Base-by-base conservation (phyloP, 2,888 invertebrate genomes). In the Brachyopa scutellaris region DNA sequence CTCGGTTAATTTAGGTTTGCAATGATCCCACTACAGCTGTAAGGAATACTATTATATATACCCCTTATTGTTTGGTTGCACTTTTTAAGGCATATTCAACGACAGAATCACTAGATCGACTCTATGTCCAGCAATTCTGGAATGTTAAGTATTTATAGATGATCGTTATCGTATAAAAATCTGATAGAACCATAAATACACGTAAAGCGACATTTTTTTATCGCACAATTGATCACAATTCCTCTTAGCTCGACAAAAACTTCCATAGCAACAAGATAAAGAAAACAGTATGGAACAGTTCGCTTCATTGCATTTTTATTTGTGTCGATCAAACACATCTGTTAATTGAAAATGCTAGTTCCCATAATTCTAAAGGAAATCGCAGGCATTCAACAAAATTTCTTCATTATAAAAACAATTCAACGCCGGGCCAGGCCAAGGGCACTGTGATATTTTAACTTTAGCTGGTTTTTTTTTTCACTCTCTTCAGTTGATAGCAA, bases 271-370 rank as follows among this genome's bases (percentile, higher is more conserved):
- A 57, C 57, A 38, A 40, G 26, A n/a, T n/a, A 40, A 40, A 3
- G 2, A 4, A 7, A 6, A 7, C 15, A 23, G 23, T 29, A 17
- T 17, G 6, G 1, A 7, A 15, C 7, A n/a, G 2, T 3, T n/a
- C 0, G 15, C 2, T 33, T 33, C 0, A 8, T 19, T 53, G 51
- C 51, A 33, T 7, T n/a, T 33, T 53, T 3, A 31, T 5, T 11
- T 53, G n/a, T 40, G 23, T 6, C n/a, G 38, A 15, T 40, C 15
- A 57, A 9, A 40, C 29, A 11, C 4, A 23, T n/a, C n/a, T 13
- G 3, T 23, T 47, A 62, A 62, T 62, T 33, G 62, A 49, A 49
- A 26, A 26, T 15, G 21, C 62, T 36, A 26, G 62, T 62, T 57
- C 19, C 19, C 5, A 42, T 8, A 29, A 9, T 42, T 8, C 23